A percentile compares a stretch with the other conserved stretches of the same genome.
phyloP scores from a whole-genome alignment of 2,888 invertebrate genomes.

The Chaitophorus viminalis region DNA sequence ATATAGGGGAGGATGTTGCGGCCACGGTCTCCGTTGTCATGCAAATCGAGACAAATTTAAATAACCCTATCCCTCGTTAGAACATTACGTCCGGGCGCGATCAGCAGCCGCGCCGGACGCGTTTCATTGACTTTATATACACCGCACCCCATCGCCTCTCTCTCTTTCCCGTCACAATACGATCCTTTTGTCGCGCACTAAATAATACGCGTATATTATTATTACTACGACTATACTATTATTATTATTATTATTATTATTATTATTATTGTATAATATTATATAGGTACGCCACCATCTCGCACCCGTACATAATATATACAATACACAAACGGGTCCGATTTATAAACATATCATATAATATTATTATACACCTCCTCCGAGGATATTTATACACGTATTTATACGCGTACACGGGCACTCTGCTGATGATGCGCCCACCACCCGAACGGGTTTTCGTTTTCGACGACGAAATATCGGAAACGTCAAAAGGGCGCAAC shows the following conservation, averaged over 20 bases:
- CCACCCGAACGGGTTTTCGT: no score
- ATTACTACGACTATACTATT: neutral
- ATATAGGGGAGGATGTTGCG: conserved; percentile 21
- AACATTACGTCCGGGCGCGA: conserved; percentile 45
- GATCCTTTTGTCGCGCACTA: conserved; percentile 1
- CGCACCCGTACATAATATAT: neutral
- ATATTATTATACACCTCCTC: neutral
- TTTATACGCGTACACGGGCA: no score
- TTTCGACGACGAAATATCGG: no score
- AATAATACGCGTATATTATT: conserved; percentile 8
- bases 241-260: neutral
- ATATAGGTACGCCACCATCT: neutral
- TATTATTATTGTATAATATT: neutral
- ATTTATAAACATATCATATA: neutral
- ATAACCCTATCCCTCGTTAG: conserved; percentile 51
- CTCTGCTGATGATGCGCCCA: no score
- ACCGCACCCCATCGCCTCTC: neutral
- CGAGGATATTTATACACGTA: neutral
- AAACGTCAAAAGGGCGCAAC: no score
- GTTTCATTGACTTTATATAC: conserved; percentile 47
- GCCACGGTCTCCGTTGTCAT: conserved; percentile 49
- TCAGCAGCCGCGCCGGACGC: conserved; percentile 1
- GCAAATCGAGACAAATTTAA: conserved; percentile 57
- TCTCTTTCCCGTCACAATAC: neutral
- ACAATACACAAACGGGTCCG: neutral